A percentile compares a stretch with the other conserved stretches of the same genome.
These are phyloP conservation scores for Epinotia nisella DNA, from an alignment of 2,888 invertebrate species.

Conservation along the genomic window DNA sequence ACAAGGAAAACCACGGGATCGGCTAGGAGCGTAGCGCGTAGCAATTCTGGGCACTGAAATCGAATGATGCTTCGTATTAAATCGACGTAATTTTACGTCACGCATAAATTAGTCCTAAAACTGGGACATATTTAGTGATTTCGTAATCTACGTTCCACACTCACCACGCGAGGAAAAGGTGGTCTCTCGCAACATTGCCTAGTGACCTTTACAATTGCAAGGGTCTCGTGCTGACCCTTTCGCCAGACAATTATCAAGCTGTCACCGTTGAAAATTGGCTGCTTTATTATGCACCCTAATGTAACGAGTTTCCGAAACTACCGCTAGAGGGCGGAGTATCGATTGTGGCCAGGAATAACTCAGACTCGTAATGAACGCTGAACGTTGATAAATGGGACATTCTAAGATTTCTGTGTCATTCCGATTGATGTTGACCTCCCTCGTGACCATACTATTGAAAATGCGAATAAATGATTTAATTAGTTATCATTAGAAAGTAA, in stretches of 20 bases:
- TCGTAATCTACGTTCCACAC: too few relatives aligned
- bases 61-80: too few relatives aligned
- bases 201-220: background rate
- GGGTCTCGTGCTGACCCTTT: background rate
- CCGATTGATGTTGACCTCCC: background rate
- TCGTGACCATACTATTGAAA: too few relatives aligned
- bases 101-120: too few relatives aligned
- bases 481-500: too few relatives aligned
- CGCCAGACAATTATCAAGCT: slow-evolving; percentile 8
- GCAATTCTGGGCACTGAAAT: too few relatives aligned
- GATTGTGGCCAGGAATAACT: slow-evolving; percentile 4
- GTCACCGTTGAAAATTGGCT: slow-evolving; percentile 4
- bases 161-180: too few relatives aligned
- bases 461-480: too few relatives aligned
- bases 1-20: too few relatives aligned
- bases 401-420: background rate
- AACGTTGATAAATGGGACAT: background rate
- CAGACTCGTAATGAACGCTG: background rate
- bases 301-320: background rate
- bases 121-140: too few relatives aligned
- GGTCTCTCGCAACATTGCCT: background rate
- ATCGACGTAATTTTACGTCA: too few relatives aligned
- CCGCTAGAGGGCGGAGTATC: slow-evolving; percentile 20
- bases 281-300: slow-evolving; percentile 20
- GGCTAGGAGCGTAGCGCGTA: too few relatives aligned